Percentiles rank a stretch among this genome's conserved stretches.
These are phyloP conservation scores for Anguilla japonica DNA, from an alignment of 2,113 vertebrate species.

Conservation along the genomic window DNA sequence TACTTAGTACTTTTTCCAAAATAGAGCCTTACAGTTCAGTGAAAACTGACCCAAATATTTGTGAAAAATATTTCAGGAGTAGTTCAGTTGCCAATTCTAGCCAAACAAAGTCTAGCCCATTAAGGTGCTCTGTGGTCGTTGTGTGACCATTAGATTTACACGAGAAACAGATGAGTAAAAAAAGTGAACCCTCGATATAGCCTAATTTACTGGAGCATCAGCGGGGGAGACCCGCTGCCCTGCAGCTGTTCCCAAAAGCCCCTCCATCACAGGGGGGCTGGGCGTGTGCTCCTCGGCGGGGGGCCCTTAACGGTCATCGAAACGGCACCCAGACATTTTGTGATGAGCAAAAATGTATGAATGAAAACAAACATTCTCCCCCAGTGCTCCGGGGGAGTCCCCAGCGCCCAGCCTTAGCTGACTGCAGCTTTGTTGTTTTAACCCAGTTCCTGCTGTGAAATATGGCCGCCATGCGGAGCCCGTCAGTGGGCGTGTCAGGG, in stretches of 20 bases:
- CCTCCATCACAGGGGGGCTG: not conserved
- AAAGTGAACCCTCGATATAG: not conserved
- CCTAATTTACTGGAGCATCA: not conserved
- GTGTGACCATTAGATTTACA: not conserved
- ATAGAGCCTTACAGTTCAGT: not conserved
- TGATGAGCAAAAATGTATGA: not conserved
- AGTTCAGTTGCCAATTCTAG: not conserved
- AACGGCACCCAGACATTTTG: slow-evolving; percentile 5
- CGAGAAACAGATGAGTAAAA: not conserved
- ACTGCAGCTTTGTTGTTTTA: slow-evolving; percentile 62
- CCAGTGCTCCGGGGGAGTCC: not conserved
- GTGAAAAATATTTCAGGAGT: not conserved
- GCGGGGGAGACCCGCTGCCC: not conserved
- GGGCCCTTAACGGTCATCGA: not conserved
- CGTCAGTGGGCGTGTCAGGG: slow-evolving; percentile 51
- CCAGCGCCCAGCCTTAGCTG: slow-evolving; percentile 35
- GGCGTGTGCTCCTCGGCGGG: not conserved
- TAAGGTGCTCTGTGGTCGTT: not conserved
- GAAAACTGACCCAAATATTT: not conserved
- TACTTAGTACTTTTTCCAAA: not conserved
- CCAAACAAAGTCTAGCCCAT: not conserved
- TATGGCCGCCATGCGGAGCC: slow-evolving; percentile 64
- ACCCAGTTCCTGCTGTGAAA: slow-evolving; percentile 64
- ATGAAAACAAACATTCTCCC: not conserved
- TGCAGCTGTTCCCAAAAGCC: not conserved